Evolutionary conservation across 2,888 invertebrate genomes (phyloP), one percentile per base, ranked within the genome.

Genomic region (Aphrophora alni): DNA sequence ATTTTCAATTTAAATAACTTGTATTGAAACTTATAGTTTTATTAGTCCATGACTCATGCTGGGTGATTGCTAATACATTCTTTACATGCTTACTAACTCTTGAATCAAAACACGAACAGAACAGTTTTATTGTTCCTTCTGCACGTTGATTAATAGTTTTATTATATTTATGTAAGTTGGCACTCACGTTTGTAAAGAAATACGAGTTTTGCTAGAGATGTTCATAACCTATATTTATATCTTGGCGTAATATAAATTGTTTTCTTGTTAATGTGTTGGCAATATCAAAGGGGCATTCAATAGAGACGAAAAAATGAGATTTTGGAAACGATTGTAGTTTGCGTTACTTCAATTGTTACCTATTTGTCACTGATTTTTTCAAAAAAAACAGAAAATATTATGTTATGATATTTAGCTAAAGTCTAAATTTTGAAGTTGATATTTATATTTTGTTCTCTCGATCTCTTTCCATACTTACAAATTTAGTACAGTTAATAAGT

Each of bases 121-220:
- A 59, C 59, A 59, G 21, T 21, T 59, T 59, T 59, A 59, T 59
- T 59, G 59, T 59, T 59, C 21, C 21, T n/a, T 21, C n/a, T 59
- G 21, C 21, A 59, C 59, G 59, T 59, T 59, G 59, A 59, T 59
- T 59, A 59, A 59, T 59, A 59, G 59, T n/a, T 59, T 59, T 59
- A 59, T 59, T 59, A 21, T 59, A 59, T n/a, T 59, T 59, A 59
- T 59, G n/a, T 14, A 59, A n/a, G 59, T 59, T 59, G 59, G 59
- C 10, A 59, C 44, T 59, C 59, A 59, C 59, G 59, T 17, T 44
- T 44, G 1, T 14, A 44, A 17, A 44, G 44, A 44, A 44, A 44
- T 44, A 44, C 44, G 44, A 44, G 44, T 44, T 44, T 44, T 17
- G 33, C 44, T 1, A 8, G 59, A 12, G 21, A 21, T 21, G 59